A percentile compares a stretch with the other conserved stretches of the same genome.
phyloP scores from a whole-genome alignment of 2,113 vertebrate genomes.

The Eolophus roseicapilla region DNA sequence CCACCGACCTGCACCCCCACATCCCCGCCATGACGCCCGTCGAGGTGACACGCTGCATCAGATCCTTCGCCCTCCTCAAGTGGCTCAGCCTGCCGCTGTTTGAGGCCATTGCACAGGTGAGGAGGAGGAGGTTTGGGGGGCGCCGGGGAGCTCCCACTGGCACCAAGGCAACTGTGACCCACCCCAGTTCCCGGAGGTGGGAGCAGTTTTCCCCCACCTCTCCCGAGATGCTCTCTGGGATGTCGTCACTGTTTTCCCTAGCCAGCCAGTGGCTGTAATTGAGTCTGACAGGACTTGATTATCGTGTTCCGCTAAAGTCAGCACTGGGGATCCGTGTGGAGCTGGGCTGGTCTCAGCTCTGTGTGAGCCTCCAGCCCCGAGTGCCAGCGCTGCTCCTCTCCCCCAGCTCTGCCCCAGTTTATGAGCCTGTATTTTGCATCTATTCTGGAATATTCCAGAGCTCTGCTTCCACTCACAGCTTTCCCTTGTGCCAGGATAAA shows the following conservation, averaged over 20 bases:
- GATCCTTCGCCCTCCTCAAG: constrained; percentile 87
- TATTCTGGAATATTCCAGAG: fast-evolving
- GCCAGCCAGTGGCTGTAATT: too few relatives aligned
- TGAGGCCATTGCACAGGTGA: constrained; percentile 86
- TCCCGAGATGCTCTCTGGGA: neutral
- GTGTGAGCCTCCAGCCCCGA: neutral
- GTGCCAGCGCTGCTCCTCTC: neutral
- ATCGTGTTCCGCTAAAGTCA: neutral
- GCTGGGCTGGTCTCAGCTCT: neutral
- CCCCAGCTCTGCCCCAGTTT: neutral
- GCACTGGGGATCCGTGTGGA: neutral
- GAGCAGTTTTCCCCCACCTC: neutral
- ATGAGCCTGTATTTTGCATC: fast-evolving
- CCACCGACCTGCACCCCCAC: constrained; percentile 78
- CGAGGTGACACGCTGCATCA: constrained; percentile 77
- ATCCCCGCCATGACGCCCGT: constrained; percentile 55
- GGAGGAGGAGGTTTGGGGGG: neutral
- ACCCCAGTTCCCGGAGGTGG: too few relatives aligned
- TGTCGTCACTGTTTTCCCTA: neutral
- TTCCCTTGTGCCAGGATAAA: neutral
- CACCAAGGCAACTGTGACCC: neutral
- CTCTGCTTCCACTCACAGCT: neutral
- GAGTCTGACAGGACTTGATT: neutral
- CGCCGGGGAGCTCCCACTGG: too few relatives aligned
- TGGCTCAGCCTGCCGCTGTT: constrained; percentile 86